Evolutionary conservation across 2,888 invertebrate genomes (phyloP).

Genomic region (Teleiodes luculella): DNA sequence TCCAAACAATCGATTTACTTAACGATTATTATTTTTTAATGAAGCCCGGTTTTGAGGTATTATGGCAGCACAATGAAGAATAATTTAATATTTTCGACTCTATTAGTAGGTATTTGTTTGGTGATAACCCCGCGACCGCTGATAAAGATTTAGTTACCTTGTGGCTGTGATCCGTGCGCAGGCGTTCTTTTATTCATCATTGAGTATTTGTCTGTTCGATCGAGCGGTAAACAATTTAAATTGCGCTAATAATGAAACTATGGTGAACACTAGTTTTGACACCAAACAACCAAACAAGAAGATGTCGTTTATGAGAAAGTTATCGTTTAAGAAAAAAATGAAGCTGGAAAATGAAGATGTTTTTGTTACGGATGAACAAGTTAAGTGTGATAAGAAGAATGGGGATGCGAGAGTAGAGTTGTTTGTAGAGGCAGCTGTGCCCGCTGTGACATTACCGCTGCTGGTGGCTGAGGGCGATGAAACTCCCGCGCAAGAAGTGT

Average conservation of each 20-base stretch:
- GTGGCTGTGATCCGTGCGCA: conserved; percentile 19
- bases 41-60: conserved; percentile 32
- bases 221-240: conserved; percentile 3
- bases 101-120: conserved; percentile 19
- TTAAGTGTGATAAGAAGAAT: conserved; percentile 24
- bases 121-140: conserved; percentile 29
- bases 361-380: neutral
- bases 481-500: conserved; percentile 24
- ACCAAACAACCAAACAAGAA: neutral
- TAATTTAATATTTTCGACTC: conserved; percentile 28
- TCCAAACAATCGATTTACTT: conserved; percentile 28
- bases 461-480: conserved; percentile 29
- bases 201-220: neutral
- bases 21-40: conserved; percentile 48
- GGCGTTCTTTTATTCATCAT: conserved; percentile 10
- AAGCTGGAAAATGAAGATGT: conserved; percentile 27
- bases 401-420: conserved; percentile 16
- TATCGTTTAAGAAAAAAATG: conserved; percentile 35
- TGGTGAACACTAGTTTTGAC: neutral
- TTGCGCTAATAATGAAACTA: neutral
- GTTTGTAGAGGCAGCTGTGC: neutral
- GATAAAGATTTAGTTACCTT: conserved; percentile 24
- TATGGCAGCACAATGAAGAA: conserved; percentile 27
- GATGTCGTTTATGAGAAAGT: conserved; percentile 40
- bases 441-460: conserved; percentile 5